Evolutionary conservation across 1,140 invertebrate species (phyloP).

Genomic region (Reticulitermes speratus): DNA sequence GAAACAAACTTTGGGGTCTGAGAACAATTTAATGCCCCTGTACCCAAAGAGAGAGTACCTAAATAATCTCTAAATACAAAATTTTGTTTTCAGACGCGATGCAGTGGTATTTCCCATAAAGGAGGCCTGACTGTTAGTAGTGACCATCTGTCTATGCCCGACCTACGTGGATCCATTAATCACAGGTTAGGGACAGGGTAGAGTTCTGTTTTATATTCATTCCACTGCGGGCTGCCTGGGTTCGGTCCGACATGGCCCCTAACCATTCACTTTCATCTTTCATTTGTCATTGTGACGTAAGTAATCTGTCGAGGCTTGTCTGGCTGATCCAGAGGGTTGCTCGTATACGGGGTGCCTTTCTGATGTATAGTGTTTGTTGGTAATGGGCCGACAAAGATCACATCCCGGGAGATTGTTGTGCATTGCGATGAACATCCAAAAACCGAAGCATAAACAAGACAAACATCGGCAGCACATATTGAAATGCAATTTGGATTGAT

Average conservation of each 20-base stretch:
- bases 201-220: conserved; percentile 15
- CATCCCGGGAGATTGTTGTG: not conserved
- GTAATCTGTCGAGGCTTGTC: conserved; percentile 4
- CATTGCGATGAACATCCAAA: not conserved
- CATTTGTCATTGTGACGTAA: conserved; percentile 18
- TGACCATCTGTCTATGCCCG: not conserved
- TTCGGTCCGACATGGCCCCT: too few species aligned
- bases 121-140: not conserved
- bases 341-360: not conserved
- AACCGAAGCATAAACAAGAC: too few species aligned
- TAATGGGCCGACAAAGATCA: too few species aligned
- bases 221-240: not conserved
- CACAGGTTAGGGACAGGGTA: not conserved
- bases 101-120: too few species aligned
- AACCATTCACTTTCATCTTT: conserved; percentile 9
- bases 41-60: too few species aligned
- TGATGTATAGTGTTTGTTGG: not conserved
- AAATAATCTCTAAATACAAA: too few species aligned
- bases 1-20: too few species aligned
- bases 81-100: too few species aligned
- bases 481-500: too few species aligned
- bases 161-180: not conserved
- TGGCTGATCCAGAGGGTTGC: not conserved
- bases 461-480: too few species aligned
- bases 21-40: too few species aligned